Percentiles rank a stretch among this genome's conserved stretches.
Evolutionary conservation across 1,140 invertebrate species (phyloP).

Genomic region (Oncopeltus fasciatus): DNA sequence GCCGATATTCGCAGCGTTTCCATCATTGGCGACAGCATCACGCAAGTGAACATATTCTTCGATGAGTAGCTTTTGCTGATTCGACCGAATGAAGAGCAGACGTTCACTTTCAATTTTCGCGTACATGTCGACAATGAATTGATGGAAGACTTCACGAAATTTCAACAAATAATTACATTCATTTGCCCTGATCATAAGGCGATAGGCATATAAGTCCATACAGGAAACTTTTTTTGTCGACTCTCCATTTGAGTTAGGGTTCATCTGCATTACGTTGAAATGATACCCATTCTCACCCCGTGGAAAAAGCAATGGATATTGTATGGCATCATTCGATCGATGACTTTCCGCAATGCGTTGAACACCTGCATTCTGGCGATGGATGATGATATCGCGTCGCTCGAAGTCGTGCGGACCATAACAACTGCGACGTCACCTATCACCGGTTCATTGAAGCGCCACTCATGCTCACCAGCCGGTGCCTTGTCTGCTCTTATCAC

Average conservation of each 20-base stretch:
- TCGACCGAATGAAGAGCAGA: not conserved
- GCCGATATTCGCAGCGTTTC: not conserved
- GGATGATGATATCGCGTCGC: not conserved
- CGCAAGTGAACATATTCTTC: constrained; percentile 26
- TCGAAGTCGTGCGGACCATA: constrained; percentile 23
- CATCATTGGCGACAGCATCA: constrained; percentile 25
- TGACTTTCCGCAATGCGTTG: not conserved
- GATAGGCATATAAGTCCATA: not conserved
- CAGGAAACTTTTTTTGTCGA: not conserved
- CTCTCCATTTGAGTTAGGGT: not conserved
- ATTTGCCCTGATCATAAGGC: not conserved
- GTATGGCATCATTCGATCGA: not conserved
- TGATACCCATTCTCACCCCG: not conserved
- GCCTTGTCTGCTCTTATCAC: constrained; percentile 26
- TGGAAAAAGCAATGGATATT: not conserved
- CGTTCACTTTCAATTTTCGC: constrained; percentile 3
- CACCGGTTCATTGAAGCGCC: constrained; percentile 6
- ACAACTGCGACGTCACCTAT: constrained; percentile 24
- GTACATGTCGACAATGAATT: not conserved
- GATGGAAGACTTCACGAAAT: not conserved
- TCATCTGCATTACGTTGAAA: not conserved
- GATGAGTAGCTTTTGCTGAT: not conserved
- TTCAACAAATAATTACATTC: not conserved
- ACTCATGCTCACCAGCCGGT: constrained; percentile 33
- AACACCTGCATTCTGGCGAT: not conserved